Evolutionary conservation across 2,888 invertebrate species (phyloP).

Genomic region (Brachynemurus nebulosus): DNA sequence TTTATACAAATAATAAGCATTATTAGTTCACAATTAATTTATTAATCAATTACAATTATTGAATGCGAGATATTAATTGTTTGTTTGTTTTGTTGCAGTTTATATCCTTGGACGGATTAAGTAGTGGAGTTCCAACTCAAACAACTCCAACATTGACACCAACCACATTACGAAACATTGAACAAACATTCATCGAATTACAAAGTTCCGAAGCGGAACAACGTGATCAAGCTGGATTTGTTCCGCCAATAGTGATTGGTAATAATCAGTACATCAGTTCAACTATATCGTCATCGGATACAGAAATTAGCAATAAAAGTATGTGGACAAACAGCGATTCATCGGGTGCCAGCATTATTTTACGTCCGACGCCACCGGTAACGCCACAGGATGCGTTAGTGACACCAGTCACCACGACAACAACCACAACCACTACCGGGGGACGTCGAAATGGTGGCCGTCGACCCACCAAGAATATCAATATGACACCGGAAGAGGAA

Average conservation of each 20-base stretch:
- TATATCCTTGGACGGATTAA: slow-evolving; percentile 70
- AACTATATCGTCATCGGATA: slow-evolving; percentile 22
- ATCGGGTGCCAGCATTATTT: slow-evolving; percentile 22
- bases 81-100: slow-evolving; percentile 45
- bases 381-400: slow-evolving; percentile 17
- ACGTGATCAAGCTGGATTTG: slow-evolving; percentile 84
- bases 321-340: slow-evolving; percentile 20
- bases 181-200: slow-evolving; percentile 81
- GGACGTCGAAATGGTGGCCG: slow-evolving; percentile 75
- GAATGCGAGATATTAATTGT: neutral
- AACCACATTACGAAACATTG: slow-evolving; percentile 81
- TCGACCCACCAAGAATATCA: slow-evolving; percentile 59
- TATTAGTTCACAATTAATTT: too few relatives aligned
- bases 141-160: slow-evolving; percentile 91
- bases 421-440: slow-evolving; percentile 32
- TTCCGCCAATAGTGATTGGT: slow-evolving; percentile 58
- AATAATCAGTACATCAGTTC: slow-evolving; percentile 30
- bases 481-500: slow-evolving; percentile 83
- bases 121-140: slow-evolving; percentile 80
- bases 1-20: too few relatives aligned
- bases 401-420: slow-evolving; percentile 26
- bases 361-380: slow-evolving; percentile 27
- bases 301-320: slow-evolving; percentile 5
- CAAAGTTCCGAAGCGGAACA: slow-evolving; percentile 58
- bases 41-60: neutral